phyloP scores from a whole-genome alignment of 1,140 invertebrate genomes.

The Bombus balteatus region DNA sequence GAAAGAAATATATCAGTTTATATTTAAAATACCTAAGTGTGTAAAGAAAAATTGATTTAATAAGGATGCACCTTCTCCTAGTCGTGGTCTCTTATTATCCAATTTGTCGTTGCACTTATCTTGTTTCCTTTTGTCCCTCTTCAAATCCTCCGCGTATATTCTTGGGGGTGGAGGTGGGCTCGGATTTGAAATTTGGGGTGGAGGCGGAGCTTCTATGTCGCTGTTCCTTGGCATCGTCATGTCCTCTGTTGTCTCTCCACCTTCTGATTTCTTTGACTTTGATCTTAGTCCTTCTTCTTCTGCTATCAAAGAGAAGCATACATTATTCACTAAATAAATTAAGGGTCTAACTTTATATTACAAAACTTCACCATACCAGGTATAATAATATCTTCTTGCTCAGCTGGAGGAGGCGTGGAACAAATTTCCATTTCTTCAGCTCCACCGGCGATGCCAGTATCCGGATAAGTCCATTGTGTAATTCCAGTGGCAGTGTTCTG shows the following conservation, averaged over 20 bases:
- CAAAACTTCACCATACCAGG: conserved; percentile 62
- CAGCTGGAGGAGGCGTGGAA: conserved; percentile 84
- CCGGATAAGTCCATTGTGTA: conserved; percentile 88
- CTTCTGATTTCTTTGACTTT: conserved; percentile 43
- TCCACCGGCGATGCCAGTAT: conserved; percentile 82
- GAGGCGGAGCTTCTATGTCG: conserved; percentile 65
- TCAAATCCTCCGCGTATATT: conserved; percentile 77
- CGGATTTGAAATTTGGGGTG: conserved; percentile 75
- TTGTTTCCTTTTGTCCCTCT: conserved; percentile 69
- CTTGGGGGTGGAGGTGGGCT: conserved; percentile 78
- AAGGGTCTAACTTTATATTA: too few relatives aligned
- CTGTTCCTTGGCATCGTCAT: neutral
- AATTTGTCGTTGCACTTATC: conserved; percentile 56
- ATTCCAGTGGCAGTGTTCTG: conserved; percentile 84
- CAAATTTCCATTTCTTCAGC: conserved; percentile 86
- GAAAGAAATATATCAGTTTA: neutral
- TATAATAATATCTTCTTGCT: conserved; percentile 75
- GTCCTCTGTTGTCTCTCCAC: conserved; percentile 25
- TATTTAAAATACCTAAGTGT: neutral
- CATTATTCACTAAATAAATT: neutral
- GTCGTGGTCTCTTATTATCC: conserved; percentile 54
- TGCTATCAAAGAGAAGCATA: conserved; percentile 6
- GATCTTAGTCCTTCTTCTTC: conserved; percentile 51
- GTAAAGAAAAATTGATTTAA: neutral
- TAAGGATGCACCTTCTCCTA: conserved; percentile 39